These are phyloP conservation scores for Eurosta solidaginis DNA, from an alignment of 1,140 invertebrate genomes.

Conservation along the genomic window DNA sequence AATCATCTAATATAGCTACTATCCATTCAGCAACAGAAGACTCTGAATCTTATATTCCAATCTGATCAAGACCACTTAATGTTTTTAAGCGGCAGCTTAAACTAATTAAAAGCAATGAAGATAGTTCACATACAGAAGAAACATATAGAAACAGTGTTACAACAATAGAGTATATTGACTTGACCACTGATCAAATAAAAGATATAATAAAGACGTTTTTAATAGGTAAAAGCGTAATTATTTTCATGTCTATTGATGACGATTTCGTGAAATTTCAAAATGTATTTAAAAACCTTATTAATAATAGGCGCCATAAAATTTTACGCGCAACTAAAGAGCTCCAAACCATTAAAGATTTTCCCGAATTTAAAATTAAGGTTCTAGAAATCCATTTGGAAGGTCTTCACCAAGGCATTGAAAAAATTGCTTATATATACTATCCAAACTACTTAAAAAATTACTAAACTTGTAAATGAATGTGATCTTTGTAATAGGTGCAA, in stretches of 20 bases:
- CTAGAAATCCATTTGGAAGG: conserved; percentile 10
- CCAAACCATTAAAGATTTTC: neutral
- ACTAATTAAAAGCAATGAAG: neutral
- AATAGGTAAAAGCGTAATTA: neutral
- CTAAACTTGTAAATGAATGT: no score
- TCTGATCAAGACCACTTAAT: neutral
- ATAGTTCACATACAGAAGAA: neutral
- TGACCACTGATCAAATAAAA: conserved; percentile 2
- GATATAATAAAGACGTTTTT: neutral
- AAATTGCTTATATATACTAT: conserved; percentile 14
- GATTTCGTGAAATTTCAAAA: no score
- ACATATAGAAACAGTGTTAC: neutral
- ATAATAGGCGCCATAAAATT: no score
- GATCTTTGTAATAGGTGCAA: no score
- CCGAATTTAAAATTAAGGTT: conserved; percentile 22
- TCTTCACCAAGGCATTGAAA: conserved; percentile 27
- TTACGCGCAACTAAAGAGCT: neutral
- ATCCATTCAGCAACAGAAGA: conserved; percentile 2
- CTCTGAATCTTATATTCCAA: conserved; percentile 4
- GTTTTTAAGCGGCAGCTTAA: neutral
- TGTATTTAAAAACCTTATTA: no score
- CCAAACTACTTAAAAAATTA: neutral
- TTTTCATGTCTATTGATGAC: neutral
- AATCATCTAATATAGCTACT: conserved; percentile 11
- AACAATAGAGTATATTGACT: neutral